phyloP scores from a whole-genome alignment of 2,888 invertebrate species.

The Pheosia gnoma region DNA sequence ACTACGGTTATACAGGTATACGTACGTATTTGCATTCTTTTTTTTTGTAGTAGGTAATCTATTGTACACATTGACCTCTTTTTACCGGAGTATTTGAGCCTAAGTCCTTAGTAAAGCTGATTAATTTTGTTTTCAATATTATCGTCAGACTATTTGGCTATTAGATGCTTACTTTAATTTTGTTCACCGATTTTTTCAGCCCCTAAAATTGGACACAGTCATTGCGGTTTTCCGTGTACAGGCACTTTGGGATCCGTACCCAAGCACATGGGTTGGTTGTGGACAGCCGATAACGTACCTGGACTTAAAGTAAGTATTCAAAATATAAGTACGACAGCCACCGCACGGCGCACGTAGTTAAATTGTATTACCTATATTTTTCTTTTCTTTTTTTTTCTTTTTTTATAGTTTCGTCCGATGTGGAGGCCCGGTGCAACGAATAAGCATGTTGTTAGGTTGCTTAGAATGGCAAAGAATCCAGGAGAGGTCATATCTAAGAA shows the following conservation, averaged over 20 bases:
- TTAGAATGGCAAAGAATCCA: constrained; percentile 69
- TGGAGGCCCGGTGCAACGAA: constrained; percentile 77
- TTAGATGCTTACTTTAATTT: background rate
- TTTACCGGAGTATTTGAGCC: background rate
- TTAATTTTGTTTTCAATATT: no score
- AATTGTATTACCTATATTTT: constrained; percentile 11
- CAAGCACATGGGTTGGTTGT: constrained; percentile 79
- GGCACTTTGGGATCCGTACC: constrained; percentile 65
- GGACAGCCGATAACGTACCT: constrained; percentile 71
- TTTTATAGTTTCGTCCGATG: constrained; percentile 70
- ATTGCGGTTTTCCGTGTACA: constrained; percentile 64
- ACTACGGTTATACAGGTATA: constrained; percentile 79
- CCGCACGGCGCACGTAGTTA: constrained; percentile 3
- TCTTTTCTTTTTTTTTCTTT: constrained; percentile 43
- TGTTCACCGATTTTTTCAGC: constrained; percentile 50
- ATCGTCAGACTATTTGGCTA: background rate
- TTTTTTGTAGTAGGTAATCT: constrained; percentile 24
- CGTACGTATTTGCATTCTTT: constrained; percentile 64
- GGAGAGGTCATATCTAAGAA: constrained; percentile 62
- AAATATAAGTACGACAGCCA: background rate
- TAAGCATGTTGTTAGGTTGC: constrained; percentile 67
- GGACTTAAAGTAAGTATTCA: constrained; percentile 66
- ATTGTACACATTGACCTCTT: background rate
- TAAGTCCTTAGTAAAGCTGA: no score
- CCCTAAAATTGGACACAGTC: constrained; percentile 74